Evolutionary conservation across 2,888 invertebrate species (phyloP), one percentile per base, ranked within the genome.

Genomic region (Ecdyonurus torrentis): DNA sequence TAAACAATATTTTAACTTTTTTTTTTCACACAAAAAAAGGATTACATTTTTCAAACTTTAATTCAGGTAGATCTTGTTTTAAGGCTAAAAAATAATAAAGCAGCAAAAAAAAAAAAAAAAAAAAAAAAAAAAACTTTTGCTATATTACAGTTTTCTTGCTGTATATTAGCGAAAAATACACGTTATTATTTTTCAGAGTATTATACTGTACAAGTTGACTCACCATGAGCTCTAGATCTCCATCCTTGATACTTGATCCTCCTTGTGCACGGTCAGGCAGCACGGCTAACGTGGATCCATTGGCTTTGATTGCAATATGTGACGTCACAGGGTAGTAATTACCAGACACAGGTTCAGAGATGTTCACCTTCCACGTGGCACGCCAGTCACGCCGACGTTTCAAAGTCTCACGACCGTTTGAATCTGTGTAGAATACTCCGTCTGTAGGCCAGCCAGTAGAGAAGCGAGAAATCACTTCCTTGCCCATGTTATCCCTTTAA

Each of bases 291-390:
- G 5, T n/a, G n/a, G 55, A 20, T 20, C n/a, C 19, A 10, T n/a
- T 20, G 55, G 5, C 20, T 20, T 55, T n/a, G 19, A 55, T 55
- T 7, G 55, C n/a, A 20, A 96, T 91, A 69, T 87, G 83, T 18
- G 89, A 85, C 0, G 90, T 92, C 0, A 98, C 79, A 0, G 98
- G 98, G 72, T 95, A 98, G 72, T 97, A 99, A 73, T 99, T 99
- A 0, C 85, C 89, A 0, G 93, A 78, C 0, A 91, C 75, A 0
- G 82, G 81, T 72, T 97, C 95, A 0, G n/a, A 20, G n/a, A 55
- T 55, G 22, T 55, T 55, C 5, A 22, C 55, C 10, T 20, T 5
- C 55, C 55, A 55, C n/a, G 55, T 20, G 55, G 55, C 55, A 10
- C 55, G 55, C 19, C 22, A 55, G 55, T 55, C 22, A 20, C 84